phyloP scores from a whole-genome alignment of 1,140 invertebrate species.

The Eulimnadia texana region DNA sequence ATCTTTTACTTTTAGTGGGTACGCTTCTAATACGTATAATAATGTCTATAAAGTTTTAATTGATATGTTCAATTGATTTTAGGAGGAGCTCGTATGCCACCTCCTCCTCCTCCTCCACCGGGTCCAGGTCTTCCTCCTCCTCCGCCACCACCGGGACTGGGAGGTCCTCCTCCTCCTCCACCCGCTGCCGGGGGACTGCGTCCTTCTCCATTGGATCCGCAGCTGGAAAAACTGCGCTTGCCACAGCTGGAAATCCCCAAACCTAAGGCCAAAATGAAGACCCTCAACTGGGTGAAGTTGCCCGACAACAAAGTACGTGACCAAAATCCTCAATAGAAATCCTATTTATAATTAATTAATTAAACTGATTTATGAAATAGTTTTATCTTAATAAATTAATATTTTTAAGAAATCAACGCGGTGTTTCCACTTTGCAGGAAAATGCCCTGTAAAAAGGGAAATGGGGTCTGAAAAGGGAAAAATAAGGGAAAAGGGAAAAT shows the following conservation, averaged over 20 bases:
- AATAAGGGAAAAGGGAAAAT: no score
- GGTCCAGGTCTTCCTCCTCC: constrained; percentile 26
- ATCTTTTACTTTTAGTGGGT: no score
- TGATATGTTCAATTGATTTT: not conserved
- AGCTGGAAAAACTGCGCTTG: constrained; percentile 30
- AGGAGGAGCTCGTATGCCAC: constrained; percentile 28
- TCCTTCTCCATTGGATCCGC: constrained; percentile 21
- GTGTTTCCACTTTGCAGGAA: no score
- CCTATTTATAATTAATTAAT: not conserved
- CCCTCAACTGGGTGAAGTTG: constrained; percentile 88
- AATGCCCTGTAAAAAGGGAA: no score
- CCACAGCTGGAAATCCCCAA: constrained; percentile 75
- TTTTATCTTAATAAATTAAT: no score
- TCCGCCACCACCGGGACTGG: constrained; percentile 31
- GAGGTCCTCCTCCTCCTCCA: constrained; percentile 28
- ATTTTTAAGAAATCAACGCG: no score
- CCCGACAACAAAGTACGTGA: constrained; percentile 59
- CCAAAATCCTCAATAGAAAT: no score
- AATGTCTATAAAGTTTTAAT: no score
- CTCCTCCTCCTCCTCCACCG: constrained; percentile 24
- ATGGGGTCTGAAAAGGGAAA: no score
- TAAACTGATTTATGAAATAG: no score
- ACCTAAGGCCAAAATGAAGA: constrained; percentile 86
- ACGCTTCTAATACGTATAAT: no score
- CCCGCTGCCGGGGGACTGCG: constrained; percentile 28